These are phyloP conservation scores for Irena cyanogastra DNA, from an alignment of 2,113 vertebrate species.

Conservation along the genomic window DNA sequence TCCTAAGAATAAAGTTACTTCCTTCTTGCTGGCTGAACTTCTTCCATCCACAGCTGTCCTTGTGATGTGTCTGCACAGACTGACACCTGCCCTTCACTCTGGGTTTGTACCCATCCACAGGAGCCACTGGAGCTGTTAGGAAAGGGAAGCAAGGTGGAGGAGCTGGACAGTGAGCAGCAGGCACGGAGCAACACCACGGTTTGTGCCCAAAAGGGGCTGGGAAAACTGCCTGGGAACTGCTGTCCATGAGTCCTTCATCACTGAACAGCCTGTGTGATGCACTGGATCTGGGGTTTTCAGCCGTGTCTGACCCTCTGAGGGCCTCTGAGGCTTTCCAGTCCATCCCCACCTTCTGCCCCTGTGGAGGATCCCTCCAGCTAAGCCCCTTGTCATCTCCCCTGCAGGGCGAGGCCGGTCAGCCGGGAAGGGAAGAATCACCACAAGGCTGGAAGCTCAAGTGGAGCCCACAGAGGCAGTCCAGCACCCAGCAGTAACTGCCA, in stretches of 20 bases:
- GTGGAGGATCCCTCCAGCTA: background rate
- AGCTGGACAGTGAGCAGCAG: background rate
- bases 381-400: no score
- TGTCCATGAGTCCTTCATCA: background rate
- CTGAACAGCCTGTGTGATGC: background rate
- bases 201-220: background rate
- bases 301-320: background rate
- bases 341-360: background rate
- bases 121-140: background rate
- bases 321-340: background rate
- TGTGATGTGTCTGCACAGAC: background rate
- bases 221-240: background rate
- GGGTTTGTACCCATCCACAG: background rate
- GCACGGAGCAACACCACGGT: background rate
- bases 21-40: background rate
- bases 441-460: rapidly evolving
- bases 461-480: rapidly evolving
- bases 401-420: background rate
- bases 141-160: background rate
- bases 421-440: background rate
- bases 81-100: background rate
- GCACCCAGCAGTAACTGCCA: background rate
- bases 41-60: background rate
- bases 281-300: rapidly evolving
- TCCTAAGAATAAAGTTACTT: background rate